A percentile compares a stretch with the other conserved stretches of the same genome.
Conservation (phyloP, 2,797 vertebrate species). For the Synaphobranchus kaupii region DNA sequence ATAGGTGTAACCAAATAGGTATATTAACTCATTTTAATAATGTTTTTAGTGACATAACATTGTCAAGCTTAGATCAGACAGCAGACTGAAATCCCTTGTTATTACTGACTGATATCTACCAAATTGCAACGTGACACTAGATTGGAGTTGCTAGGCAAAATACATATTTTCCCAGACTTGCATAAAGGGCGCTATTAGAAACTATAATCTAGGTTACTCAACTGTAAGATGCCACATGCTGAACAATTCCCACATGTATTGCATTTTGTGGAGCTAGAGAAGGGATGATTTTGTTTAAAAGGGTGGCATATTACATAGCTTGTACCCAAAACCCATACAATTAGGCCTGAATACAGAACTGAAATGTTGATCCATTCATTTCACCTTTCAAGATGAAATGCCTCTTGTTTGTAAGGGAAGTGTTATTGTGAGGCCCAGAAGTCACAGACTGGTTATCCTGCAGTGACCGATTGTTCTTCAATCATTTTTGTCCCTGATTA, state of each 20-base stretch:
- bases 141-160: neutral
- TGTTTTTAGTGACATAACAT: neutral
- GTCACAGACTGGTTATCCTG: neutral
- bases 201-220: neutral
- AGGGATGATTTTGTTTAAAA: neutral
- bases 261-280: neutral
- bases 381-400: neutral
- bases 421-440: neutral
- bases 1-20: neutral
- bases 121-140: neutral
- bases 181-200: neutral
- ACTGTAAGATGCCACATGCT: neutral
- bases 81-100: neutral
- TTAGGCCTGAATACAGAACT: neutral
- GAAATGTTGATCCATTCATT: neutral
- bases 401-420: neutral
- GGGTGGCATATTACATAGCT: neutral
- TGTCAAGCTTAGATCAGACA: neutral
- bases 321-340: neutral
- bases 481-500: neutral
- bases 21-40: neutral
- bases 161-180: neutral
- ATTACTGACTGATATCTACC: neutral
- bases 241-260: neutral
- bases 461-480: neutral